Evolutionary conservation across 2,797 vertebrate genomes (phyloP).

Genomic region (Alcedo atthis): DNA sequence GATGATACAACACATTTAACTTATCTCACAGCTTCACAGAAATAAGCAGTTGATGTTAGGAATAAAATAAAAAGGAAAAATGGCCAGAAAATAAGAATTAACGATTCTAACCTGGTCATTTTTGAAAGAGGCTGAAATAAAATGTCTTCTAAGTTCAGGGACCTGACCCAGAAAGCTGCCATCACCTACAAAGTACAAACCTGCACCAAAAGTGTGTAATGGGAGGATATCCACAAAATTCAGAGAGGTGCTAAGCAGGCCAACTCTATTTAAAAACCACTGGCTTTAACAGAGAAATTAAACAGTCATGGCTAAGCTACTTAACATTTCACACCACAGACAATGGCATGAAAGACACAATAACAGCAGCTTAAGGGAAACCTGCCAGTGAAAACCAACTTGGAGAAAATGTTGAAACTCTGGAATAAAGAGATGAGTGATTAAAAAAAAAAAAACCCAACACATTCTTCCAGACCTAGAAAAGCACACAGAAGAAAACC

Average conservation of each 20-base stretch:
- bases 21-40: background rate
- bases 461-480: constrained; percentile 3
- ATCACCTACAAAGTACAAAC: background rate
- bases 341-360: constrained; percentile 27
- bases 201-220: background rate
- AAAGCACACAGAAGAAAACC: background rate
- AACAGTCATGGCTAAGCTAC: constrained; percentile 36
- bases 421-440: background rate
- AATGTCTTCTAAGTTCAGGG: background rate
- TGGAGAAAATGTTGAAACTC: background rate
- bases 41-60: background rate
- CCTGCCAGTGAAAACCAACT: constrained; percentile 30
- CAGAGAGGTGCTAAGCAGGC: background rate
- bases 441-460: background rate
- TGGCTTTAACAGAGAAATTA: constrained; percentile 36
- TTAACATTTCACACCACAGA: constrained; percentile 40
- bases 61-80: background rate
- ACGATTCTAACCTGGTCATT: background rate
- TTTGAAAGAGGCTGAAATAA: background rate
- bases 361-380: constrained; percentile 41
- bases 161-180: background rate
- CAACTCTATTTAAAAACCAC: constrained; percentile 7
- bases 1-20: background rate
- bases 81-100: background rate
- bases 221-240: background rate